Percentiles rank a stretch among this genome's conserved stretches.
These are phyloP conservation scores for Gymnopithys bicolor DNA, from an alignment of 2,797 vertebrate genomes.

Conservation along the genomic window DNA sequence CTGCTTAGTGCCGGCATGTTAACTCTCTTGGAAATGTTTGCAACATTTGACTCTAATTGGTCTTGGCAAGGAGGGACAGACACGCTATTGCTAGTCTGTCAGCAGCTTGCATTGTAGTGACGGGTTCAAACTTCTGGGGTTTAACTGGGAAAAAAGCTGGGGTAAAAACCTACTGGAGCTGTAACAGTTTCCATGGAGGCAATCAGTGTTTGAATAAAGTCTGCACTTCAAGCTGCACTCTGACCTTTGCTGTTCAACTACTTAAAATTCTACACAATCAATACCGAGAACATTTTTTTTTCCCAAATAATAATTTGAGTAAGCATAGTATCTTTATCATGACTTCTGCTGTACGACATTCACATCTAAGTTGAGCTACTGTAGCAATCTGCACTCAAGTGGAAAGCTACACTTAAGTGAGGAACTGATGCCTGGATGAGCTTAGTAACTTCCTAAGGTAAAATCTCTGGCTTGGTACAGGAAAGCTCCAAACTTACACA, in stretches of 20 bases:
- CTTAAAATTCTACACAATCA: neutral
- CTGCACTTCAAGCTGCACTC: neutral
- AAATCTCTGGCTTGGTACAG: neutral
- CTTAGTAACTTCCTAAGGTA: neutral
- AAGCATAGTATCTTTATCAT: neutral
- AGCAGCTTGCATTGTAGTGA: neutral
- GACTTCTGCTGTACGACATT: neutral
- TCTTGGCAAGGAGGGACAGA: neutral
- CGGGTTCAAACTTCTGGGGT: neutral
- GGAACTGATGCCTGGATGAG: neutral
- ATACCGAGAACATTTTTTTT: neutral
- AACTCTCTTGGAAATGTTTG: slow-evolving; percentile 14
- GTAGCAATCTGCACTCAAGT: neutral
- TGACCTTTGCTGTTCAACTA: neutral
- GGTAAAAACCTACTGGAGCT: neutral
- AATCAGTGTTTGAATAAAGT: neutral
- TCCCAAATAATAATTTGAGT: neutral
- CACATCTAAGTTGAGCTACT: neutral
- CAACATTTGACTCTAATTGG: neutral
- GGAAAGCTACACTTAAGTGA: neutral
- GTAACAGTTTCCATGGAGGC: neutral
- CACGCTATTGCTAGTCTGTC: neutral
- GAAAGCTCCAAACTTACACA: neutral
- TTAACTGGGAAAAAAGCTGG: neutral
- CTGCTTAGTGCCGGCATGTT: neutral